These are phyloP conservation scores for Melanchra persicariae DNA, from an alignment of 2,888 invertebrate genomes.

Conservation along the genomic window DNA sequence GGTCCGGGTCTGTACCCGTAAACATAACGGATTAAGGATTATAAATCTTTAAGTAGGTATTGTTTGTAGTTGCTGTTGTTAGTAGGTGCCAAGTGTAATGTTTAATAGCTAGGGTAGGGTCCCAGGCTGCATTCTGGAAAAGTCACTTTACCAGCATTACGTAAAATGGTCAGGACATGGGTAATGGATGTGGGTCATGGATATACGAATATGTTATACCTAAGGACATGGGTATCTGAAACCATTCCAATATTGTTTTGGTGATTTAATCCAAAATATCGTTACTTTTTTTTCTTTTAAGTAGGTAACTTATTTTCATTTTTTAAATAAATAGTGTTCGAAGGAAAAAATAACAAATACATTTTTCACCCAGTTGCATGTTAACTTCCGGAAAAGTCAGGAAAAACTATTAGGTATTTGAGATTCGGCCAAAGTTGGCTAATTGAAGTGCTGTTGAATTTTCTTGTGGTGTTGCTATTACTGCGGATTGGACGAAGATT, in stretches of 20 bases:
- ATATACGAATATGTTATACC: background rate
- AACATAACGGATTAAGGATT: constrained; percentile 64
- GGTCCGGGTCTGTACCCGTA: constrained; percentile 55
- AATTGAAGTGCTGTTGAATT: constrained; percentile 72
- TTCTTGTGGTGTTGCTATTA: constrained; percentile 41
- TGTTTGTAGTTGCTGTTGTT: constrained; percentile 43
- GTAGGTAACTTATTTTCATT: background rate
- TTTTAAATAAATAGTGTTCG: background rate
- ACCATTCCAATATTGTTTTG: background rate
- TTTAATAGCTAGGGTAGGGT: constrained; percentile 11
- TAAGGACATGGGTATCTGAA: background rate
- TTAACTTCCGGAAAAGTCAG: constrained; percentile 4
- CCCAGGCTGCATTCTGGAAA: background rate
- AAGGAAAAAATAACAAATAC: background rate
- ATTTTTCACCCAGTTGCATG: constrained; percentile 5
- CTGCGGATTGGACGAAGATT: constrained; percentile 56
- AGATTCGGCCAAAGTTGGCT: constrained; percentile 63
- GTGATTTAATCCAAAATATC: background rate
- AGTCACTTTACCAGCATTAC: background rate
- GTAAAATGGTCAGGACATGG: background rate
- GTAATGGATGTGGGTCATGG: background rate
- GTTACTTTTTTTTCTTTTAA: too few relatives aligned
- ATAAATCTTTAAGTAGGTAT: constrained; percentile 64
- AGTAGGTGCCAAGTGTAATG: background rate
- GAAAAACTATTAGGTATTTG: constrained; percentile 57